phyloP scores from a whole-genome alignment of 1,140 invertebrate genomes.

The Phenacoccus solenopsis region DNA sequence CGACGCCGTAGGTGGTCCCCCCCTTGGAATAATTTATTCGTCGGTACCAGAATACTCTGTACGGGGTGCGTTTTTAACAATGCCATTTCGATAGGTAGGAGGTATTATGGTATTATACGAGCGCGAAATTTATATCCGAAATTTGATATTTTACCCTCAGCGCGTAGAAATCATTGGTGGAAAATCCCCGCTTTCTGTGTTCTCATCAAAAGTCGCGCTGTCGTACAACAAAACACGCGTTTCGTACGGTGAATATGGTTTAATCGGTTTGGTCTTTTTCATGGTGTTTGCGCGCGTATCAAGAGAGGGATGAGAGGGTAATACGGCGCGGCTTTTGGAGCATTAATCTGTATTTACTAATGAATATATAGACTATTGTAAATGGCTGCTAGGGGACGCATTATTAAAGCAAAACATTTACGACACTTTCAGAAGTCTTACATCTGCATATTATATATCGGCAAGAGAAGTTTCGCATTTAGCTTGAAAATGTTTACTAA shows the following conservation, averaged over 20 bases:
- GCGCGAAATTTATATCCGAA: neutral
- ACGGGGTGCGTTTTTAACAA: neutral
- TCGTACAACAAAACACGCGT: neutral
- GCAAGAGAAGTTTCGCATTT: neutral
- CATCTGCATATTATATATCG: slow-evolving; percentile 2
- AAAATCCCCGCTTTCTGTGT: neutral
- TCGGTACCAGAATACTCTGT: neutral
- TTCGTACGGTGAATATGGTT: neutral
- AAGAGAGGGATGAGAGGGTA: neutral
- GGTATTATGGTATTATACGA: neutral
- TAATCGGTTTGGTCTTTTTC: neutral
- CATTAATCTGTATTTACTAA: slow-evolving; percentile 3
- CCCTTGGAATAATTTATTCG: neutral
- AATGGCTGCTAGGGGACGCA: neutral
- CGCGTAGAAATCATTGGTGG: neutral
- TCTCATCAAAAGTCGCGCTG: neutral
- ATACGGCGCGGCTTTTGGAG: neutral
- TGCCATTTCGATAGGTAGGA: neutral
- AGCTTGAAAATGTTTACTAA: slow-evolving; percentile 3
- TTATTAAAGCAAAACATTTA: neutral
- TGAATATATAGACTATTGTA: neutral
- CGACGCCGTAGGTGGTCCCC: neutral
- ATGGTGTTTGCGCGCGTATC: neutral
- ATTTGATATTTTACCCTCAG: neutral
- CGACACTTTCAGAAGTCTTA: neutral